Base-by-base conservation (phyloP, 2,797 vertebrate genomes). In the Melopsittacus undulatus region DNA sequence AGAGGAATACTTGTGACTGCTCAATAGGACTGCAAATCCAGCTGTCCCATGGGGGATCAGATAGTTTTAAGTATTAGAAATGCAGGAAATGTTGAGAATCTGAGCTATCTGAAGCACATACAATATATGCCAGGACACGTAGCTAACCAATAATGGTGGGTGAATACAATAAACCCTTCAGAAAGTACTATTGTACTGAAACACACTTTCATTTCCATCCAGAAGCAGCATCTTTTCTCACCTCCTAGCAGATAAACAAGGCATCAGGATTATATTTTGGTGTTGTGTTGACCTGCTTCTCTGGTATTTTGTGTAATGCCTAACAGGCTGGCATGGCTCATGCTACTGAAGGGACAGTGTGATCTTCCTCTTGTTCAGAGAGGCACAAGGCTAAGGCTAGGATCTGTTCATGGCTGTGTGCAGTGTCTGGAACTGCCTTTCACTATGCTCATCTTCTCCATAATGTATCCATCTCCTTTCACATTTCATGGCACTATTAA, bases 301-400 rank as follows among this genome's bases (percentile, higher is more conserved):
- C 69, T 59, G 34, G 52, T 51, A 46, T 64, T 87, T 52, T 45
- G 11, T n/a, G 29, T 40, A 14, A 17, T 7, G 36, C 29, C 40
- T 62, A 89, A 42, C 11, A 56, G 26, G 22, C 21, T 69, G 49
- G 14, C 30, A 11, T 8, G 54, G 59, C 14, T 48, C 14, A 26
- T 0, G 0, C 30, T 59, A 26, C 66, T 1, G 1, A 27, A 68
- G 77, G 20, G 75, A 16, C 6, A 12, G 6, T 11, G 42, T 66
- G 79, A 64, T 30, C 20, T 77, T 69, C 9, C 19, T 38, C 29
- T 92, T 67, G 62, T 57, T 78, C 67, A 73, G 56, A 76, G 43
- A 7, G 17, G 7, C 34, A n/a, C 52, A 26, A 59, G 30, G 34
- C 42, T 81, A 83, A 70, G 70, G 26, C 17, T 57, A 48, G 24